phyloP scores from a whole-genome alignment of 1,140 invertebrate species.

The Bombus impatiens region DNA sequence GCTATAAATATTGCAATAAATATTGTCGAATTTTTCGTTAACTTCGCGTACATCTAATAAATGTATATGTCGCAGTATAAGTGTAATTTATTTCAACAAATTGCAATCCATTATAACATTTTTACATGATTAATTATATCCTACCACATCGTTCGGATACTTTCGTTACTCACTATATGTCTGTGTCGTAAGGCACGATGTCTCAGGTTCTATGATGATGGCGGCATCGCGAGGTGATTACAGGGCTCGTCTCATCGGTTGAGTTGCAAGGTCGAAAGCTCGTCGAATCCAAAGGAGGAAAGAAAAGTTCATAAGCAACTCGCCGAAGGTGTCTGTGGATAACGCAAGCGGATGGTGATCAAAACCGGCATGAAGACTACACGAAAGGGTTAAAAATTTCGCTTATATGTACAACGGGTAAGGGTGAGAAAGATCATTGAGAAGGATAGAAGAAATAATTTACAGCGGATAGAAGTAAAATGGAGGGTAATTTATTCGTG shows the following conservation, averaged over 20 bases:
- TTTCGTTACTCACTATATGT: background rate
- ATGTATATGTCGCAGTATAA: too few species aligned
- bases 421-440: background rate
- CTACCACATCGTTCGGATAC: too few species aligned
- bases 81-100: too few species aligned
- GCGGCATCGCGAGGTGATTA: constrained; percentile 71
- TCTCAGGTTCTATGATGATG: constrained; percentile 53
- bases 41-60: too few species aligned
- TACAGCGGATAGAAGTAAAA: too few species aligned
- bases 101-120: too few species aligned
- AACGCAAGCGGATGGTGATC: constrained; percentile 27
- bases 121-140: too few species aligned
- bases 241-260: constrained; percentile 59
- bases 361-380: constrained; percentile 7
- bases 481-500: background rate
- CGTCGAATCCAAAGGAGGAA: constrained; percentile 42
- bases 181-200: background rate
- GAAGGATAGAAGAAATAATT: background rate
- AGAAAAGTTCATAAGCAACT: constrained; percentile 43
- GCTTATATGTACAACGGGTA: too few species aligned
- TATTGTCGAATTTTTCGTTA: too few species aligned
- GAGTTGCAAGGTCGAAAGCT: constrained; percentile 64
- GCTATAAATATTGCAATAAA: too few species aligned
- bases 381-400: constrained; percentile 33
- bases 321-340: background rate